Evolutionary conservation across 2,888 invertebrate species (phyloP).

Genomic region (Calameuta idolon): DNA sequence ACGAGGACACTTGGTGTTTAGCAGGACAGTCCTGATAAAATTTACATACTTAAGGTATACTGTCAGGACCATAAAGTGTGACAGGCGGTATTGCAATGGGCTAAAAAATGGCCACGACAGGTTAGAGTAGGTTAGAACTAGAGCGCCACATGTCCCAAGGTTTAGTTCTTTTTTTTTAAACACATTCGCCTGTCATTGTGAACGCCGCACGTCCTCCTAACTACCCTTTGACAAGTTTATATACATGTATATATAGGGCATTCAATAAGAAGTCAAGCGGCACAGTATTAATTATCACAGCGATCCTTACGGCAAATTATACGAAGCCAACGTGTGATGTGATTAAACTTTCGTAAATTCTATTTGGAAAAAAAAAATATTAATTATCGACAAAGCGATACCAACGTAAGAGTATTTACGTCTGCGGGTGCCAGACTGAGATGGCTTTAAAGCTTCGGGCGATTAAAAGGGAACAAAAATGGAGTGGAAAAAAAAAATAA

Average conservation of each 20-base stretch:
- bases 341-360: conserved; percentile 16
- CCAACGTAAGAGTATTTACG: not conserved
- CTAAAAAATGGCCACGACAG: no score
- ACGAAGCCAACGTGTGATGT: conserved; percentile 4
- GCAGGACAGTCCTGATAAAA: no score
- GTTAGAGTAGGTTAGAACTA: no score
- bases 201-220: no score
- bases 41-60: no score
- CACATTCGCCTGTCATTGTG: no score
- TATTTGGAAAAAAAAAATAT: conserved; percentile 16
- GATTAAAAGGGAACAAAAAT: not conserved
- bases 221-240: no score
- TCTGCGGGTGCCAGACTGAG: not conserved
- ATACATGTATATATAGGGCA: not conserved
- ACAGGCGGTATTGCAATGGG: no score
- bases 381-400: conserved; percentile 7
- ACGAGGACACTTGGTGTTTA: no score
- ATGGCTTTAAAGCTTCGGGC: not conserved
- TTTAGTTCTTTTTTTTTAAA: no score
- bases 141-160: no score
- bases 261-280: conserved; percentile 31
- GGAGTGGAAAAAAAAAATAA: not conserved
- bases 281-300: conserved; percentile 49
- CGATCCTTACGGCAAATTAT: conserved; percentile 39
- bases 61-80: no score